phyloP scores from a whole-genome alignment of 2,888 invertebrate genomes.

The Liodrosophila aerea region DNA sequence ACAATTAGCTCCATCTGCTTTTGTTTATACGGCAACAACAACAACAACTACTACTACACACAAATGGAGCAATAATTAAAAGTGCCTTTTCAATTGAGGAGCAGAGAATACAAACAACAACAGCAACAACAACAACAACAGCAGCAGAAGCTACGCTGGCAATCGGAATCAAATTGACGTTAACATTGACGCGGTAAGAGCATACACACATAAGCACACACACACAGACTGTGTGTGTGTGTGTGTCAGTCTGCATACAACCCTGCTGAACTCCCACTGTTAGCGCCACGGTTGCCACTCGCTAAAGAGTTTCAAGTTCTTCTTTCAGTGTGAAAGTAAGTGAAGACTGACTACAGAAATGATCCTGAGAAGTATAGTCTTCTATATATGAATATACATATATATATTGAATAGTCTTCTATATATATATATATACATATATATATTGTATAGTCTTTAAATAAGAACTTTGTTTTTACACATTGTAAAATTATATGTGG shows the following conservation, averaged over 20 bases:
- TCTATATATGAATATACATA: too few species aligned
- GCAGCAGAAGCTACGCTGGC: conserved; percentile 32
- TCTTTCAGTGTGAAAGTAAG: too few species aligned
- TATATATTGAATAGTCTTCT: too few species aligned
- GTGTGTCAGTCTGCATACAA: conserved; percentile 25
- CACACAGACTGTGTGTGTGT: too few species aligned
- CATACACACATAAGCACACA: conserved; percentile 23
- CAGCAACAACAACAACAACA: conserved; percentile 22
- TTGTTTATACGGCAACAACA: conserved; percentile 46
- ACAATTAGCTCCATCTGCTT: conserved; percentile 50
- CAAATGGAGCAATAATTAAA: conserved; percentile 71
- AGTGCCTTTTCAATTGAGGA: conserved; percentile 72
- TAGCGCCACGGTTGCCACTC: conserved; percentile 31
- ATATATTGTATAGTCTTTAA: too few species aligned
- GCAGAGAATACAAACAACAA: conserved; percentile 38
- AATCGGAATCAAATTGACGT: conserved; percentile 70
- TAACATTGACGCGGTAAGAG: conserved; percentile 68
- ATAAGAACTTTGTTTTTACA: too few species aligned
- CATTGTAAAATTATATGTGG: too few species aligned
- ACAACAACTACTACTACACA: conserved; percentile 13
- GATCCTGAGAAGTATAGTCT: too few species aligned
- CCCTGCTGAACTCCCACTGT: conserved; percentile 42
- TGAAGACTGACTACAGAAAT: too few species aligned
- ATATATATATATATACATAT: too few species aligned
- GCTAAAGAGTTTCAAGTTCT: too few species aligned